Evolutionary conservation across 53 echinoderm and acorn worm genomes (phyloP), one percentile per base, ranked within the genome.

Genomic region (Astropecten irregularis): DNA sequence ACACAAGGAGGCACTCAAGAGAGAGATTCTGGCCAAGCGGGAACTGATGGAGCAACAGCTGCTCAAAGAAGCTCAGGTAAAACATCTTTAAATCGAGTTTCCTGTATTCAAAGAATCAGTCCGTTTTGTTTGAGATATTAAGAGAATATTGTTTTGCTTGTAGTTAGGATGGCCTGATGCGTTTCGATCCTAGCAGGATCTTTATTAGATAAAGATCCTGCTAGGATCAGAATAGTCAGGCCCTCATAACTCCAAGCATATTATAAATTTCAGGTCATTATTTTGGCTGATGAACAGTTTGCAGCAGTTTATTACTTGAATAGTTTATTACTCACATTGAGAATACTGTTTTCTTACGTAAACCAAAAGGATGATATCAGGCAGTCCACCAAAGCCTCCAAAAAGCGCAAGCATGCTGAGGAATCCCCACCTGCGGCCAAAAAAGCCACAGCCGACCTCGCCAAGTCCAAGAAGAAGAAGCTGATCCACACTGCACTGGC

Each of bases 11-110:
- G 57, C 68, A 27, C 82, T 99, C 44, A 90, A 90, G 84, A 88
- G 88, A 20, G 92, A 90, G 58, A 99, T 99, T 33, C 33, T 92
- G 69, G 72, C 77, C 55, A 89, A 92, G 66, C 84, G 99, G 21
- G 83, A 92, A 29, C 86, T 92, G 52, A 83, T 99, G 69, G 99
- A 97, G 77, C 82, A 92, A 47, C 73, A 76, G 10, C 72, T 95
- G 60, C 88, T 85, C 53, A 82, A 77, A 68, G 94, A 99, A 36
- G 84, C 92, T 22, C 90, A 89, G 90, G 99, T 99, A 69, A 86
- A n/a, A n/a, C n/a, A n/a, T n/a, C n/a, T n/a, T n/a, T n/a, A n/a
- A n/a, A n/a, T n/a, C n/a, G n/a, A n/a, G n/a, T n/a, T n/a, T n/a
- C n/a, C n/a, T n/a, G 73, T 29, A 64, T 4, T 9, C 3, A 50